Base-by-base conservation (phyloP, 2,113 vertebrate species). In the Puffinus mauretanicus region DNA sequence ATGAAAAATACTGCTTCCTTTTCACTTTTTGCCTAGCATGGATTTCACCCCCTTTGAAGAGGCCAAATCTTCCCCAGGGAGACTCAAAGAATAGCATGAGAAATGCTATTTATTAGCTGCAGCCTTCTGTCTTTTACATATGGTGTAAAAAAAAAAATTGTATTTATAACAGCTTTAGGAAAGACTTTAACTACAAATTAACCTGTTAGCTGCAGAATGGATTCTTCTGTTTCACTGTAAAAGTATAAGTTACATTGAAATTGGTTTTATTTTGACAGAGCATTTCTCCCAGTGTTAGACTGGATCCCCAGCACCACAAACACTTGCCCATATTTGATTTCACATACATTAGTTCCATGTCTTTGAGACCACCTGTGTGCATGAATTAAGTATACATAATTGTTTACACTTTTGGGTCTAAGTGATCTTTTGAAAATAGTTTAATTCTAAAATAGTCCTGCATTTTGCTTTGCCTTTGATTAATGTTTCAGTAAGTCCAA, bases 111-210 rank as follows among this genome's bases (percentile, higher is more conserved):
- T 96, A 90, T 95, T 95, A 95, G 81, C 58, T 90, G 70, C 66
- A 91, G 75, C 87, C 92, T 96, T 94, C 93, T 95, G 90, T 96
- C 84, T 82, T 96, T 94, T 94, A 58, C 90, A 79, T 93, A 91
- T 85, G 84, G 78, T 87, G 21, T 54, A 79, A 69, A 83, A 94
- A 92, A 92, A 80, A 40, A 44, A 73, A 60, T 57, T 57, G 19
- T 71, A 44, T 91, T 85, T 94, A 27, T 57, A 85, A 65, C 3
- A 46, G 36, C 64, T 85, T 88, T 80, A 80, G 49, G 27, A 88
- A 88, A 82, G 24, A 38, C 5, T 70, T 93, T 44, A 65, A 9
- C 69, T 87, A 65, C 75, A 93, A 57, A 65, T 94, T 91, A 95
- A 93, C 78, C 71, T 61, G 27, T 80, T 91, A 85, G 10, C 27